A percentile compares a stretch with the other conserved stretches of the same genome.
Evolutionary conservation across 2,797 vertebrate species (phyloP).

Genomic region (Sternotherus odoratus): DNA sequence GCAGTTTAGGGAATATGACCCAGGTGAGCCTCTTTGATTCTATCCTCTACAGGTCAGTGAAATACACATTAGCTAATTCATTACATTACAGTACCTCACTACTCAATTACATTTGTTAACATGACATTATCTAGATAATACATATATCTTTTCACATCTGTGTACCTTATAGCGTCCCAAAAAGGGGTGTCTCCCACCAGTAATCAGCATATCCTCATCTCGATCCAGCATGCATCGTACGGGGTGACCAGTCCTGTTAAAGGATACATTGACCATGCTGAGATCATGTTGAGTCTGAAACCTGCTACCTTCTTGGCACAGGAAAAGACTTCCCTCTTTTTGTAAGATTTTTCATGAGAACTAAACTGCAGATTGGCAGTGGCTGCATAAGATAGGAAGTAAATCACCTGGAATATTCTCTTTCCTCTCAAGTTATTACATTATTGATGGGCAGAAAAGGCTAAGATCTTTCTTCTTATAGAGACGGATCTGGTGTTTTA

Average conservation of each 20-base stretch:
- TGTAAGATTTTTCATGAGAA: not conserved
- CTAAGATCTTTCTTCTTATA: not conserved
- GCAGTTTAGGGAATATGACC: not conserved
- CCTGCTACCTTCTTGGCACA: accelerated
- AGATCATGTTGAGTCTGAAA: slow-evolving; percentile 11
- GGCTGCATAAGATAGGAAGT: not conserved
- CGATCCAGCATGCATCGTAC: slow-evolving; percentile 96
- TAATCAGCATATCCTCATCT: slow-evolving; percentile 95
- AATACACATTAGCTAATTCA: not conserved
- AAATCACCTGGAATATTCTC: not conserved
- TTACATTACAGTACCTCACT: not conserved
- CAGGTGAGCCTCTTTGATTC: not conserved
- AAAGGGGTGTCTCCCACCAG: slow-evolving; percentile 94
- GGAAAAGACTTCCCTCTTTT: not conserved
- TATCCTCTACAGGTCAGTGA: not conserved
- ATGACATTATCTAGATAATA: not conserved
- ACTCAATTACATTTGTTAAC: not conserved
- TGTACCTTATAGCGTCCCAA: slow-evolving; percentile 92
- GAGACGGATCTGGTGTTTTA: accelerated
- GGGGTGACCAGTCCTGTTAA: slow-evolving; percentile 84
- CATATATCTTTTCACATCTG: not conserved
- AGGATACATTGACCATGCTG: not conserved
- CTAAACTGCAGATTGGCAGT: not conserved
- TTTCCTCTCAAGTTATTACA: not conserved
- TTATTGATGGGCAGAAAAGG: not conserved